These are phyloP conservation scores for Acleris emargana DNA, from an alignment of 2,888 invertebrate species.

Conservation along the genomic window DNA sequence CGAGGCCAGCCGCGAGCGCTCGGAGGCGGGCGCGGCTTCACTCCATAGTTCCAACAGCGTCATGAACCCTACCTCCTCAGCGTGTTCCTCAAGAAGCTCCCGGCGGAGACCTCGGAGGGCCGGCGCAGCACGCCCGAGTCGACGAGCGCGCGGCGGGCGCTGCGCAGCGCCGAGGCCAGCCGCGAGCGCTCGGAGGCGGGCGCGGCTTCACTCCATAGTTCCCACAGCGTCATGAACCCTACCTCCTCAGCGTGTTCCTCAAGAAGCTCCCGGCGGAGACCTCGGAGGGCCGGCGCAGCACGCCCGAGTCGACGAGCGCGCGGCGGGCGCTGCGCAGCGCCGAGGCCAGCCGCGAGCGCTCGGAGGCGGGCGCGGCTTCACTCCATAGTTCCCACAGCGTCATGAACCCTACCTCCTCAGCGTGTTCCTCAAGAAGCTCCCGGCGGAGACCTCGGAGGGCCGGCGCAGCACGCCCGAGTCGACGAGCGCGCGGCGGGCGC, in stretches of 20 bases:
- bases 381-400: not conserved
- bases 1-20: too few relatives aligned
- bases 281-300: constrained; percentile 92
- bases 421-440: constrained; percentile 95
- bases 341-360: constrained; percentile 93
- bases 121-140: too few relatives aligned
- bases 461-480: constrained; percentile 92
- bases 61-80: too few relatives aligned
- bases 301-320: constrained; percentile 91
- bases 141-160: too few relatives aligned
- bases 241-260: constrained; percentile 93
- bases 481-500: constrained; percentile 91
- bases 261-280: constrained; percentile 91
- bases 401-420: constrained; percentile 84
- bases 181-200: too few relatives aligned
- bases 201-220: too few relatives aligned
- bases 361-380: constrained; percentile 93
- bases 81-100: too few relatives aligned
- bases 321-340: constrained; percentile 93
- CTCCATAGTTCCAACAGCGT: too few relatives aligned
- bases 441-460: constrained; percentile 89
- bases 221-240: constrained; percentile 10
- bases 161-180: too few relatives aligned
- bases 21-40: too few relatives aligned
- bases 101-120: too few relatives aligned